Base-by-base conservation (phyloP, 2,888 invertebrate species). In the Drosophila anomelani region DNA sequence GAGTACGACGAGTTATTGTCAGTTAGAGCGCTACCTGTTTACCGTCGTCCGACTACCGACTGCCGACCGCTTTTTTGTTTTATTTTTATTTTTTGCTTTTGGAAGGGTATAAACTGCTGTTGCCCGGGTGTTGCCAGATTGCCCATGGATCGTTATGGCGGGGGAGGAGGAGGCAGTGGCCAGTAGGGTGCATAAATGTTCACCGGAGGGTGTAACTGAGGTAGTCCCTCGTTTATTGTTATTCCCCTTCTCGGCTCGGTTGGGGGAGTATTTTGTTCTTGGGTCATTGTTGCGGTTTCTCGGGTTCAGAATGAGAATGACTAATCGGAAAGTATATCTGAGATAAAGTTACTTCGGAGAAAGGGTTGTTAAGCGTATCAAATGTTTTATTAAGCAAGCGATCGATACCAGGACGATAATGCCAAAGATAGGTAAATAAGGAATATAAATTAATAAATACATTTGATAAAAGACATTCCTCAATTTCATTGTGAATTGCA, bases 11-110 rank as follows among this genome's bases (percentile, higher is more conserved):
- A 86, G 85, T 86, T 86, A 86, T 86, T 86, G 85, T 86, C 85
- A 86, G 85, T 86, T 86, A 86, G 89, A 86, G 85, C 88, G 85
- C 85, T 86, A 86, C 85, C 85, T 89, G 85, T 86, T 86, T 86
- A 86, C 89, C 89, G 87, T 81, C 89, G 87, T 77, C 89, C 88
- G 80, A 68, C 68, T 68, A 68, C 66, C 67, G 66, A 66, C 66
- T 66, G 53, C 88, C 88, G 86, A 83, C 85, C 76, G 77, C 79
- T 61, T 59, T 39, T 59, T 70, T 32, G 38, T 43, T 17, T 23
- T 41, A 17, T 23, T 46, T 17, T 10, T 47, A 4, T 47, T 26
- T 9, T 41, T 23, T 23, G 43, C 44, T 15, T 9, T 49, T 56
- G 75, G 72, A 66, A 58, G 66, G 44, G 67, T 57, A 58, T 54